phyloP scores from a whole-genome alignment of 2,888 invertebrate genomes.

The Ormyrus thymus region DNA sequence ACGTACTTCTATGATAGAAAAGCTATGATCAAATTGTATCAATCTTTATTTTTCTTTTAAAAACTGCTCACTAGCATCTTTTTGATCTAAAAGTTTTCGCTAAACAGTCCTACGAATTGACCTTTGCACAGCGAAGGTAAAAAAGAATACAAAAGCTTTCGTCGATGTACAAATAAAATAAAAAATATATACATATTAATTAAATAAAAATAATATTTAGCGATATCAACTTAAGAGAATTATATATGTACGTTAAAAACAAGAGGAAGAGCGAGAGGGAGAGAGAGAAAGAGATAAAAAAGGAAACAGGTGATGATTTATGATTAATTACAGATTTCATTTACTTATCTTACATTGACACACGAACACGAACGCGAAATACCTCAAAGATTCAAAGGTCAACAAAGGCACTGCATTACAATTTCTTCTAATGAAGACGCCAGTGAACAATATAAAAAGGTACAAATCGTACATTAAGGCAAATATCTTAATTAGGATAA shows the following conservation, averaged over 20 bases:
- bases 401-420: constrained; percentile 56
- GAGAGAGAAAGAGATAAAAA: neutral
- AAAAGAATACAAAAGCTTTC: constrained; percentile 50
- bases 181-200: constrained; percentile 54
- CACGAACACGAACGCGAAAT: constrained; percentile 38
- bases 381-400: constrained; percentile 52
- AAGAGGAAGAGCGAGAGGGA: constrained; percentile 19
- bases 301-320: constrained; percentile 25
- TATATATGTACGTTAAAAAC: constrained; percentile 43
- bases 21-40: constrained; percentile 77
- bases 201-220: constrained; percentile 49
- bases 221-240: constrained; percentile 45
- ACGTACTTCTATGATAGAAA: constrained; percentile 69
- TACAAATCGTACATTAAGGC: constrained; percentile 56
- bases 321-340: constrained; percentile 58
- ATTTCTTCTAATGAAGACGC: constrained; percentile 51
- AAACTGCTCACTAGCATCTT: constrained; percentile 63
- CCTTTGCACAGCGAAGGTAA: constrained; percentile 52
- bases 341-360: constrained; percentile 52
- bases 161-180: constrained; percentile 52
- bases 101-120: constrained; percentile 58
- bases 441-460: constrained; percentile 56
- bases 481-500: constrained; percentile 54
- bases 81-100: constrained; percentile 64
- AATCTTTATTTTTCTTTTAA: constrained; percentile 70